A percentile compares a stretch with the other conserved stretches of the same genome.
Conservation (phyloP, 2,797 vertebrate species). For the Peromyscus nudipes region DNA sequence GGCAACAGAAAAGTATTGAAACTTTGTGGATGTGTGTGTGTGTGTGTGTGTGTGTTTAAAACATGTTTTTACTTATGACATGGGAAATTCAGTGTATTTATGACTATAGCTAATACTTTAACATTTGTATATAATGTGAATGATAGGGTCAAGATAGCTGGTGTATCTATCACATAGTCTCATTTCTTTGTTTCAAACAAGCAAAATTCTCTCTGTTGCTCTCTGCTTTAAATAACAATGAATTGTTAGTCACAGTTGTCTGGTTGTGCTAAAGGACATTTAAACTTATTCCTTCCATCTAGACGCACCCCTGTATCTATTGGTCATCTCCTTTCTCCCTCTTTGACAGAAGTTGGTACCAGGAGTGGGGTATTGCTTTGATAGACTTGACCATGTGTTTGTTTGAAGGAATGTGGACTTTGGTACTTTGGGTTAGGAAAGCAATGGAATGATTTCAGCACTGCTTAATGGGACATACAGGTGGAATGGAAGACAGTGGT, state of each 20-base stretch:
- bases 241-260: not conserved
- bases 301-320: not conserved
- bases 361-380: not conserved
- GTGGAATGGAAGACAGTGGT: not conserved
- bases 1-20: conserved; percentile 22
- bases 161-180: not conserved
- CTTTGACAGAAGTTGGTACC: not conserved
- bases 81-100: not conserved
- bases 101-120: not conserved
- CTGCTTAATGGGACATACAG: not conserved
- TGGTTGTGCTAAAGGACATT: not conserved
- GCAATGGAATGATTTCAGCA: not conserved
- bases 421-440: not conserved
- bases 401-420: not conserved
- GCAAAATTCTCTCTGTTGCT: not conserved
- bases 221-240: not conserved
- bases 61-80: not conserved
- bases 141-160: not conserved
- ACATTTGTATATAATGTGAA: not conserved
- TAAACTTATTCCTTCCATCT: not conserved
- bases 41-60: not conserved
- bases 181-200: not conserved
- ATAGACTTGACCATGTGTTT: not conserved
- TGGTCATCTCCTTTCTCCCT: not conserved
- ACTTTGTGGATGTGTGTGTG: not conserved